Conservation (phyloP, 1,140 invertebrate species). For the Pseudoatta argentina region DNA sequence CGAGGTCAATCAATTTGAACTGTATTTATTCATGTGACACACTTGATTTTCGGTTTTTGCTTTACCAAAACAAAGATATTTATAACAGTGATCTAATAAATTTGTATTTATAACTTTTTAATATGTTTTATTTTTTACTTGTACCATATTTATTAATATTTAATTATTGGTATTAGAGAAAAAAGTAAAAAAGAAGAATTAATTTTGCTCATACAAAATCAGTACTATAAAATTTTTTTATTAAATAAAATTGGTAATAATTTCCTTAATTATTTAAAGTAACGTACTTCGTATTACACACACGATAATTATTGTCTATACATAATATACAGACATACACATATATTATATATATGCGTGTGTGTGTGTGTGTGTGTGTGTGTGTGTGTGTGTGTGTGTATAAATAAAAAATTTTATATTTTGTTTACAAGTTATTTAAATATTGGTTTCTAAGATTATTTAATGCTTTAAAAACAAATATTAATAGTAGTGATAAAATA, state of each 20-base stretch:
- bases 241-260: background rate
- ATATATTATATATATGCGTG: too few species aligned
- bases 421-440: background rate
- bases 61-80: background rate
- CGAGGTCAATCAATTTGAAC: conserved; percentile 53
- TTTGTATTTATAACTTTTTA: background rate
- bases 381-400: too few species aligned
- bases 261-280: background rate
- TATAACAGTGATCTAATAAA: background rate
- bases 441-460: background rate
- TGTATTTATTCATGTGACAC: conserved; percentile 62
- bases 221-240: background rate
- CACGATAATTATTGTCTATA: background rate
- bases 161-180: background rate
- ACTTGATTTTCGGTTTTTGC: conserved; percentile 29
- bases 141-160: background rate
- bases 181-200: background rate
- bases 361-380: too few species aligned
- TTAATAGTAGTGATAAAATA: conserved; percentile 7
- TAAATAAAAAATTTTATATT: background rate
- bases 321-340: background rate
- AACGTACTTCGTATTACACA: background rate
- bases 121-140: background rate
- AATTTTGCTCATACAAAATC: background rate
- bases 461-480: background rate